Evolutionary conservation across 1,140 invertebrate species (phyloP).

Genomic region (Brevipalpus yothersi): DNA sequence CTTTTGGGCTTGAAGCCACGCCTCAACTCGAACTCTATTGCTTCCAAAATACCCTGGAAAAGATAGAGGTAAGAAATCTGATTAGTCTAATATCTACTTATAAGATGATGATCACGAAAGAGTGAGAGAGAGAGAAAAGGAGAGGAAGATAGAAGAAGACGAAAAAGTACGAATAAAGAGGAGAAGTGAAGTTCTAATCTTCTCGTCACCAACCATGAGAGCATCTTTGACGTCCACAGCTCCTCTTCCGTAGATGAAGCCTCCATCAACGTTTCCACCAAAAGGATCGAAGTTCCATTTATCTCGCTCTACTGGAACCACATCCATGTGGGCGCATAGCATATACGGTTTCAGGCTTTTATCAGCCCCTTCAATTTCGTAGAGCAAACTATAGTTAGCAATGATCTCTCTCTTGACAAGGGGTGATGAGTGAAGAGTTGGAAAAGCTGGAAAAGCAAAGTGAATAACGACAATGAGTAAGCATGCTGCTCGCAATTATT

Average conservation of each 20-base stretch:
- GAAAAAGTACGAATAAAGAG: not conserved
- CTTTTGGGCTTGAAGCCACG: slow-evolving; percentile 18
- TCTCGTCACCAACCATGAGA: slow-evolving; percentile 22
- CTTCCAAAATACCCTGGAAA: slow-evolving; percentile 28
- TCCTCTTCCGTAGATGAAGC: slow-evolving; percentile 29
- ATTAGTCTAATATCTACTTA: not conserved
- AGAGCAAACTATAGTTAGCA: slow-evolving; percentile 26
- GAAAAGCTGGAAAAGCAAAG: not conserved
- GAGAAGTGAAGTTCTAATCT: no score
- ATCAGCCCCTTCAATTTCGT: slow-evolving; percentile 21
- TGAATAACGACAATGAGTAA: not conserved
- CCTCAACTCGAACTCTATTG: slow-evolving; percentile 24
- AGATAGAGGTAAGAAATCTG: not conserved
- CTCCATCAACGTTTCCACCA: slow-evolving; percentile 22
- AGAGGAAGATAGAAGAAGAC: not conserved
- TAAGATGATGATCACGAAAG: not conserved
- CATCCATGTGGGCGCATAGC: slow-evolving; percentile 29
- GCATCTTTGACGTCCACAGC: slow-evolving; percentile 29
- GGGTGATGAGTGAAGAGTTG: not conserved
- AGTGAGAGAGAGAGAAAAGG: not conserved
- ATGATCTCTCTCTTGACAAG: slow-evolving; percentile 17
- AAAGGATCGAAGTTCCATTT: slow-evolving; percentile 28
- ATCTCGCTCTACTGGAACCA: slow-evolving; percentile 26
- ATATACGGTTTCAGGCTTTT: slow-evolving; percentile 24
- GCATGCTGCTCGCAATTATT: no score